Conservation (phyloP, 1,140 invertebrate genomes). For the Cheumatopsyche charites region DNA sequence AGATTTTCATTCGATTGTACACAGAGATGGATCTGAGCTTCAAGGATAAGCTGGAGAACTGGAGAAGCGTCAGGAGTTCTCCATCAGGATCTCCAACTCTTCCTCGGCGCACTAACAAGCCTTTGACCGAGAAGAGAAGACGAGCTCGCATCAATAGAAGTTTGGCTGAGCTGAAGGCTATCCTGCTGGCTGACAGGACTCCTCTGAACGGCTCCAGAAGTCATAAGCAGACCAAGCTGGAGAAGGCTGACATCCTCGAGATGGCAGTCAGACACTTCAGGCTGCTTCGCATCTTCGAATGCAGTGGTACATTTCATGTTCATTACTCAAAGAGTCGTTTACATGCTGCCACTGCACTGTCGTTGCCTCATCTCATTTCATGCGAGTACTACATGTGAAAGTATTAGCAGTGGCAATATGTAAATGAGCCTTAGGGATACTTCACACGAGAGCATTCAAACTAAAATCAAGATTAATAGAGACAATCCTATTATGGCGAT, state of each 20-base stretch:
- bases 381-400: background rate
- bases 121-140: constrained; percentile 89
- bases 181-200: constrained; percentile 73
- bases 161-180: constrained; percentile 81
- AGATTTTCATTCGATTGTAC: too few species aligned
- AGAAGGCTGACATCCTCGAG: constrained; percentile 93
- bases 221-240: constrained; percentile 78
- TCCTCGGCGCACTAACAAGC: constrained; percentile 75
- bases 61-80: background rate
- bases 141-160: constrained; percentile 89
- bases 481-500: too few species aligned
- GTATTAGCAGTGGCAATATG: background rate
- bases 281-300: constrained; percentile 69
- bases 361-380: background rate
- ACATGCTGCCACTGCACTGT: too few species aligned
- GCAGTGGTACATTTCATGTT: constrained; percentile 61
- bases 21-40: constrained; percentile 19
- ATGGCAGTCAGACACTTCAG: constrained; percentile 88
- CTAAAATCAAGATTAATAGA: too few species aligned
- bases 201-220: constrained; percentile 65
- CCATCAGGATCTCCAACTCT: background rate
- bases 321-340: background rate
- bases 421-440: too few species aligned
- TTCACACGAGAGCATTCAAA: too few species aligned
- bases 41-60: constrained; percentile 10